Evolutionary conservation across 1,140 invertebrate species (phyloP).

Genomic region (Leptonema lineaticorne): DNA sequence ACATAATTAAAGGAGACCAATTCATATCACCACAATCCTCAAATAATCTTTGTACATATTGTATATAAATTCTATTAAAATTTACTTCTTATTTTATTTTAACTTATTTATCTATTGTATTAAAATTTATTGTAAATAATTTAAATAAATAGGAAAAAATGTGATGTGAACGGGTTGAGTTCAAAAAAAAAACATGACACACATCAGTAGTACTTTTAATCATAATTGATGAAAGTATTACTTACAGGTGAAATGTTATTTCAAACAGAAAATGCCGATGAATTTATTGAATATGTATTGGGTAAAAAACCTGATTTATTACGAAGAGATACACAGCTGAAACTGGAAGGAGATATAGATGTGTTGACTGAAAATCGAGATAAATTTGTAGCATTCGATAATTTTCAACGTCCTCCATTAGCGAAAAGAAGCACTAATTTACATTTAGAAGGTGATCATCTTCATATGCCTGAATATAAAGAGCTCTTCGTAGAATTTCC

Average conservation of each 20-base stretch:
- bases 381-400: slow-evolving; percentile 53
- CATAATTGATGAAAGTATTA: background rate
- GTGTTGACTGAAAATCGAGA: slow-evolving; percentile 57
- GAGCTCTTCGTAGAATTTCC: slow-evolving; percentile 47
- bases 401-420: slow-evolving; percentile 43
- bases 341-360: slow-evolving; percentile 56
- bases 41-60: background rate
- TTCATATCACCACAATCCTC: no score
- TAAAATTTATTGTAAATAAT: slow-evolving; percentile 21
- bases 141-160: background rate
- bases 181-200: background rate
- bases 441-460: slow-evolving; percentile 45
- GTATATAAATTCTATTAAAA: background rate
- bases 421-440: slow-evolving; percentile 41
- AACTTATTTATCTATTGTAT: background rate
- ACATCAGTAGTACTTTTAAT: background rate
- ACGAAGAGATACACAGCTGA: slow-evolving; percentile 52
- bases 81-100: background rate
- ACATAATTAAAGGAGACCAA: no score
- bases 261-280: slow-evolving; percentile 43
- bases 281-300: slow-evolving; percentile 56
- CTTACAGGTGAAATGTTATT: slow-evolving; percentile 42
- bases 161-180: background rate
- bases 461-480: slow-evolving; percentile 46
- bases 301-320: slow-evolving; percentile 50